Percentiles rank a stretch among this genome's conserved stretches.
These are phyloP conservation scores for Petrosia ficiformis DNA, from an alignment of 37 sponge, comb jelly and placozoan species.

Conservation along the genomic window DNA sequence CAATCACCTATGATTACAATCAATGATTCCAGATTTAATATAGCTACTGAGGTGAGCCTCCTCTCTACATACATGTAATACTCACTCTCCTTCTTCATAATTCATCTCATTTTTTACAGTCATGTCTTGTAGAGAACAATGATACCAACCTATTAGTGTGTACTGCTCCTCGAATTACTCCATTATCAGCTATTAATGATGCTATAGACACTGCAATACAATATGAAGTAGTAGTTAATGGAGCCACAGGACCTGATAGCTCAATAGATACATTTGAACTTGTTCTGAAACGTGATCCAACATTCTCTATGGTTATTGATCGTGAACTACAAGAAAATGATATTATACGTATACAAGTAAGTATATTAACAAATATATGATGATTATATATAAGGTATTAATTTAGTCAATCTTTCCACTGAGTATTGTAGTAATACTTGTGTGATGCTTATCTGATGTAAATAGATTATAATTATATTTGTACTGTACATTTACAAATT, in stretches of 20 bases:
- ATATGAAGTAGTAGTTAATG: slow-evolving; percentile 24
- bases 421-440: no score
- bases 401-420: no score
- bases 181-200: background rate
- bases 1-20: slow-evolving; percentile 29
- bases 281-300: background rate
- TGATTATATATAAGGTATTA: background rate
- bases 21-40: background rate
- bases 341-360: no score
- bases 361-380: no score
- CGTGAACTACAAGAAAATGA: no score
- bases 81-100: no score
- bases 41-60: background rate
- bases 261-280: background rate
- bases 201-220: background rate
- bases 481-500: no score
- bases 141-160: background rate
- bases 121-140: background rate
- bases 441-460: no score
- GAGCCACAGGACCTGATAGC: slow-evolving; percentile 21
- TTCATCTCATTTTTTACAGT: background rate
- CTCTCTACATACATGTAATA: no score
- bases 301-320: background rate
- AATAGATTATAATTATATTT: no score
- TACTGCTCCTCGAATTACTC: background rate